Conservation (phyloP, 2,113 vertebrate species). For the Lophotis ruficrista region DNA sequence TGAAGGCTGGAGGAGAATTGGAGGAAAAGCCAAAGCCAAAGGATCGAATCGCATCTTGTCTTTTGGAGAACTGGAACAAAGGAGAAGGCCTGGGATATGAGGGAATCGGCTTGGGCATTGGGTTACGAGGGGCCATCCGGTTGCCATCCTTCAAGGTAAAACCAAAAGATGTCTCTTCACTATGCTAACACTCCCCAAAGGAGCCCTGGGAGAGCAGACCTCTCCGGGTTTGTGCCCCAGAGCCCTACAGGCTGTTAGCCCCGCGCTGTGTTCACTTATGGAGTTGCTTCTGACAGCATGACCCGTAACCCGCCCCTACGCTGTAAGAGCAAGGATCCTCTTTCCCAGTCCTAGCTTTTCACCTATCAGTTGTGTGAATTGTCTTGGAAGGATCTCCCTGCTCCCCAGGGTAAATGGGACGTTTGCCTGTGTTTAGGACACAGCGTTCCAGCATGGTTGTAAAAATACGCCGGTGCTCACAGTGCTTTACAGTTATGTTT, state of each 20-base stretch:
- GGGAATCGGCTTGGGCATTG: constrained; percentile 91
- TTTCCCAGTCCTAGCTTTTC: neutral
- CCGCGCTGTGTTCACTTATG: neutral
- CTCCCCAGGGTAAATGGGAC: neutral
- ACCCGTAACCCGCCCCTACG: neutral
- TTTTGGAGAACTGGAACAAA: constrained; percentile 97
- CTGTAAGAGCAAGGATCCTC: neutral
- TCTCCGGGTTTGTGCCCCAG: neutral
- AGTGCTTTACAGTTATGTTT: neutral
- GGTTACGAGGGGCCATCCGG: constrained; percentile 91
- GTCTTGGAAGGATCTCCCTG: neutral
- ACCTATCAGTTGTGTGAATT: neutral
- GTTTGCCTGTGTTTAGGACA: neutral
- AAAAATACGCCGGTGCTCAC: neutral
- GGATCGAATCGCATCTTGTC: constrained; percentile 88
- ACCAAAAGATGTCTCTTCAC: neutral
- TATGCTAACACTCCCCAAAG: neutral
- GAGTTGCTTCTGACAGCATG: neutral
- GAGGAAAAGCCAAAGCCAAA: constrained; percentile 92
- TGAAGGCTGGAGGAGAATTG: constrained; percentile 90
- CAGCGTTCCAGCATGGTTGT: neutral
- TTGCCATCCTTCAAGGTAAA: constrained; percentile 95
- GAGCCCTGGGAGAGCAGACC: neutral
- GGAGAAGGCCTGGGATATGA: constrained; percentile 93
- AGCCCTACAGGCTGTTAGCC: neutral